phyloP scores from a whole-genome alignment of 2,113 vertebrate genomes.

The Hucho hucho region DNA sequence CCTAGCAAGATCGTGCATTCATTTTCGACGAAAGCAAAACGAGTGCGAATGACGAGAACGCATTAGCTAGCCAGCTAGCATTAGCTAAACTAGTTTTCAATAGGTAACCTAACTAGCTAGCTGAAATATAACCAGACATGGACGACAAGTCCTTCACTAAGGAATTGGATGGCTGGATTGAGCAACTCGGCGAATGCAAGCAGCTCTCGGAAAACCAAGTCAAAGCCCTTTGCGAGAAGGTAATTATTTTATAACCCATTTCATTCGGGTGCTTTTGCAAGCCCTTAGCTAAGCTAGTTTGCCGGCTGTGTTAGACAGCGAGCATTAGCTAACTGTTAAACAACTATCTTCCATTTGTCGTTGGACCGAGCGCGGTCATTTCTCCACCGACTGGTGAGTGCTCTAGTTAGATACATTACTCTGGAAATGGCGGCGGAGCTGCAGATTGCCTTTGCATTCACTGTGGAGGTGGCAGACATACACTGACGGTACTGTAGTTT shows the following conservation, averaged over 20 bases:
- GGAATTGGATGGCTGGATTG: constrained; percentile 95
- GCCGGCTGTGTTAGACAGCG: not conserved
- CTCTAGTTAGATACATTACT: no score
- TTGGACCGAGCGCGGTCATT: no score
- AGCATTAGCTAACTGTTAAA: no score
- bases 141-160: constrained; percentile 94
- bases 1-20: constrained; percentile 10
- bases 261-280: not conserved
- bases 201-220: constrained; percentile 93
- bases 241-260: constrained; percentile 61
- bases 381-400: not conserved
- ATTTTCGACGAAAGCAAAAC: not conserved
- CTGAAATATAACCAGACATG: constrained; percentile 70
- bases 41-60: constrained; percentile 37
- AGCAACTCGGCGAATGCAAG: constrained; percentile 94
- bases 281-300: not conserved
- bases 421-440: no score
- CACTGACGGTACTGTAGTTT: no score
- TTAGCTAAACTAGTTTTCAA: constrained; percentile 25
- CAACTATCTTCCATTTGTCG: no score
- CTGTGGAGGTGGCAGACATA: no score
- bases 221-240: constrained; percentile 94
- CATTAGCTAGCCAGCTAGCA: not conserved
- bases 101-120: constrained; percentile 25
- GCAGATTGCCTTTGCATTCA: no score